phyloP scores from a whole-genome alignment of 2,113 vertebrate species.

The Megatriorchis doriae region DNA sequence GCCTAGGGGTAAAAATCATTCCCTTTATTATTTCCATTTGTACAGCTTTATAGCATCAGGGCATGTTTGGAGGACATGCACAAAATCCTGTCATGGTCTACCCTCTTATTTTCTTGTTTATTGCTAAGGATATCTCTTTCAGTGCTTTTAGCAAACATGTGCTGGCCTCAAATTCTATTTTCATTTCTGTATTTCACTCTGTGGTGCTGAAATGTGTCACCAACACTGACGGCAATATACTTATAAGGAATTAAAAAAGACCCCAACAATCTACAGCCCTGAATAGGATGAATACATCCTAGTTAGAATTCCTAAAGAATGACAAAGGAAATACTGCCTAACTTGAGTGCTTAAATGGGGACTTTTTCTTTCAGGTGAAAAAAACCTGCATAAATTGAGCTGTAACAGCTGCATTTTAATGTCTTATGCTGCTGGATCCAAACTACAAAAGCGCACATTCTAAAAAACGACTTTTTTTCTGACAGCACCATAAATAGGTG shows the following conservation, averaged over 20 bases:
- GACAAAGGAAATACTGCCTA: conserved; percentile 24
- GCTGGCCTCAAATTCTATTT: conserved; percentile 21
- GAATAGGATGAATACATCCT: not conserved
- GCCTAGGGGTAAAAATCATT: not conserved
- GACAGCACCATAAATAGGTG: not conserved
- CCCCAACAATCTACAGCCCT: not conserved
- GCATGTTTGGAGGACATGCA: not conserved
- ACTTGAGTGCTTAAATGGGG: conserved; percentile 21
- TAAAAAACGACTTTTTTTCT: not conserved
- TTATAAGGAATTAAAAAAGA: conserved; percentile 28
- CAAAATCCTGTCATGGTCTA: not conserved
- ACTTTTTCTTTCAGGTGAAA: not conserved
- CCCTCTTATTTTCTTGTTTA: not conserved
- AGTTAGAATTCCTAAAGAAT: conserved; percentile 28
- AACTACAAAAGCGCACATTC: not conserved
- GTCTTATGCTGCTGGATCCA: conserved; percentile 19
- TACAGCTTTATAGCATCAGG: not conserved
- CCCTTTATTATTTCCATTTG: conserved; percentile 9
- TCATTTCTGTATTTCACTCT: conserved; percentile 48
- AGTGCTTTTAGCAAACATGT: conserved; percentile 10
- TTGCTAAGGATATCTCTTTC: not conserved
- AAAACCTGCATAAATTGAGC: not conserved
- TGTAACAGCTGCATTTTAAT: not conserved
- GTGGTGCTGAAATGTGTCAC: not conserved
- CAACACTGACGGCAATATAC: conserved; percentile 34